Base-by-base conservation (phyloP, 2,113 vertebrate species). In the Channa maculata region DNA sequence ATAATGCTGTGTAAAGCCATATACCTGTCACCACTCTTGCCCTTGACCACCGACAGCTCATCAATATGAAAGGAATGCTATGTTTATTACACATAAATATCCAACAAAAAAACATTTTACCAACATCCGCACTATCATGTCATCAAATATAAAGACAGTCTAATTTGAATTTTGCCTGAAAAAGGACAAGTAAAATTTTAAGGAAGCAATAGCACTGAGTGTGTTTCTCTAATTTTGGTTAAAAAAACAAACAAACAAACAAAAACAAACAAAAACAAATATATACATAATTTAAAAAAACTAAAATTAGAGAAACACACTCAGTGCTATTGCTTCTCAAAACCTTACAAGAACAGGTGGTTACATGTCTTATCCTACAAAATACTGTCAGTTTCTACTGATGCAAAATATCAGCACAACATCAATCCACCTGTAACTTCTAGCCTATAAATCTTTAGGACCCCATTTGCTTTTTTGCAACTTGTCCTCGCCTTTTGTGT, bases 21-120 rank as follows among this genome's bases (percentile, higher is more conserved):
- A 37, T 11, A 53, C 44, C 38, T 11, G 39, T 65, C 53, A 58
- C 2, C 1, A 12, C 37, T 63, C 15, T 10, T 79, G 59, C 37
- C 76, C 76, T 84, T 71, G 55, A 80, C 59, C 59, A 84, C 51
- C 57, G 38, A 69, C 15, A n/a, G 39, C 51, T 71, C 34, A 13
- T 67, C 36, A 12, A 37, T 4, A 15, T 54, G 24, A 54, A 65
- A 37, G 13, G 8, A 65, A 39, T 15, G 6, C 15, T 50, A 10
- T 8, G 36, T 51, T 59, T 52, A 43, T 59, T 68, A 24, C 24
- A 24, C 24, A 24, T 24, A 24, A 24, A 24, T 24, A 24, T 24
- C 24, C 24, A 24, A 24, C 24, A 24, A 24, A 24, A 2, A 52
- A 50, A 72, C 39, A 68, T 55, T n/a, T 54, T 15, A 39, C 39